A percentile compares a stretch with the other conserved stretches of the same genome.
Conservation (phyloP, 2,113 vertebrate species). For the Etia nguti region DNA sequence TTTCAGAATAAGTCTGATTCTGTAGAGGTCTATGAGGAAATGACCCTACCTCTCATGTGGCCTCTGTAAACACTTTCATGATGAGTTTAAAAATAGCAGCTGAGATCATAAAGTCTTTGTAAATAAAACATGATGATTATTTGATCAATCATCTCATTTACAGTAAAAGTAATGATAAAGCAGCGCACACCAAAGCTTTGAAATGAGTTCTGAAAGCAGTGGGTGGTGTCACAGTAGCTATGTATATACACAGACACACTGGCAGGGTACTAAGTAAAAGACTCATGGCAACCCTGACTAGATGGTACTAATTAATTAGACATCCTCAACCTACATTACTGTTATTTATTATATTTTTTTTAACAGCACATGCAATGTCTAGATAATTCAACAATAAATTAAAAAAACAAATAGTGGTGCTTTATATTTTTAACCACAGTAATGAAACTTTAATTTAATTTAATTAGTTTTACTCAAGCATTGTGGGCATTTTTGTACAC, state of each 20-base stretch:
- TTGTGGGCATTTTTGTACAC: not conserved
- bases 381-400: not conserved
- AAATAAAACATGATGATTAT: too few species aligned
- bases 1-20: not conserved
- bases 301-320: not conserved
- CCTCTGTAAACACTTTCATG: not conserved
- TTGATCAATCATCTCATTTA: not conserved
- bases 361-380: not conserved
- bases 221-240: not conserved
- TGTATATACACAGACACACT: rapidly evolving
- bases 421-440: too few species aligned
- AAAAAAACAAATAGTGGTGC: not conserved
- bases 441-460: too few species aligned
- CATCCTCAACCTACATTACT: not conserved
- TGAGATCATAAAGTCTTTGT: too few species aligned
- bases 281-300: too few species aligned
- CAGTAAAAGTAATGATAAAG: not conserved
- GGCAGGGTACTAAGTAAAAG: not conserved
- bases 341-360: too few species aligned
- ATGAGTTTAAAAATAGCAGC: too few species aligned
- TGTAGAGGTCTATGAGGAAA: not conserved
- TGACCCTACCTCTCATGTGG: not conserved
- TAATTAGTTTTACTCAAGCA: not conserved
- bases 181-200: not conserved
- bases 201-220: not conserved